Evolutionary conservation across 2,797 vertebrate species (phyloP), one percentile per base, ranked within the genome.

Genomic region (Galagoides demidoff): DNA sequence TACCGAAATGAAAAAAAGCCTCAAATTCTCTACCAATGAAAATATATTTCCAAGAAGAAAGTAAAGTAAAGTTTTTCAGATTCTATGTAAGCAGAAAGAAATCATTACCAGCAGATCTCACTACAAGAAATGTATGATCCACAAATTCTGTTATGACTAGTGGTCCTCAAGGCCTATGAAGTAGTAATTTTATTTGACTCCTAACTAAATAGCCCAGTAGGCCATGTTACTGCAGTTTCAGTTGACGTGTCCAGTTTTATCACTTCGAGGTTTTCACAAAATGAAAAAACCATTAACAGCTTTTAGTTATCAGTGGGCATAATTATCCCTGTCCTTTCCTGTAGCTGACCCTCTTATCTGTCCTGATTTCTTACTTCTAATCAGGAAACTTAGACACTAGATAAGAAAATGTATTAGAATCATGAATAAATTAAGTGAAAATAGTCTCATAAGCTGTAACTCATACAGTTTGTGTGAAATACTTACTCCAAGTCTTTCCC

Each of bases 401-500:
- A 14, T 78, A 22, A 92, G 29, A 68, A 92, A 89, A 63, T 17
- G 2, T 49, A 45, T 71, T 79, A 43, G 1, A 79, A 79, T 13
- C 61, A 11, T 11, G 4, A 89, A 57, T 57, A 93, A 79, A 82
- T 85, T 45, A 68, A 88, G n/a, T 57, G 68, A 76, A 93, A 92
- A 78, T n/a, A 68, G 31, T 25, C 27, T 89, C 11, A 63, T 27
- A 71, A 86, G 31, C 39, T 73, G 16, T 82, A 73, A 92, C 22
- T 29, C 22, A 74, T 68, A 74, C 37, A 64, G 90, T 87, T 68
- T 79, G 34, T 90, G 55, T 45, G 27, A 76, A 55, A 85, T 23
- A 63, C 20, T 52, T 68, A 74, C 23, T 43, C 19, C 57, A 45
- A 76, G 76, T 31, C 13, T 27, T 22, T 23, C 7, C 19, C 7